Base-by-base conservation (phyloP, 2,888 invertebrate species). In the Sarcophaga subvicina region DNA sequence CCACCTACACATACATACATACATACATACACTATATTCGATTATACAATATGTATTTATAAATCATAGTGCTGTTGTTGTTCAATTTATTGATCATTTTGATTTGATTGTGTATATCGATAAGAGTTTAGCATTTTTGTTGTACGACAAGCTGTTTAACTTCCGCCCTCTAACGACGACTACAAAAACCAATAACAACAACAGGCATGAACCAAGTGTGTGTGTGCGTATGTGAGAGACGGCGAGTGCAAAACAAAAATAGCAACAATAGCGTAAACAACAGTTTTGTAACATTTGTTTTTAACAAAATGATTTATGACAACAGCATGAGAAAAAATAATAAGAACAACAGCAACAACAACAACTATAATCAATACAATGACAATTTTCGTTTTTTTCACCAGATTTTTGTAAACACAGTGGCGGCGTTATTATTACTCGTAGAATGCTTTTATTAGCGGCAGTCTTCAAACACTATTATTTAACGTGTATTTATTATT, bases 281-380 rank as follows among this genome's bases (percentile, higher is more conserved):
- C 20, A 60, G 22, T 73, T 80, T 76, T 83, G 80, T 73, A 80
- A 83, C 86, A 83, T 86, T 86, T 86, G 86, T 86, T 83, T 83
- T 86, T 76, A 86, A 80, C 86, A 86, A 86, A 86, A 83, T 86
- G 86, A 86, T 86, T 86, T 86, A 86, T 86, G 86, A 80, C 83
- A 86, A 78, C 80, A 80, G 22, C 60, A 62, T 0, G 4, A 54
- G 2, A 1, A 78, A 71, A 54, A 71, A 71, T 8, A 76, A 22
- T 14, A 47, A 62, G 4, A 83, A 25, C 54, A 49, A 73, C 11
- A 70, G 47, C 20, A 69, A 25, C 62, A 59, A 81, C 12, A 64
- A 78, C 47, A 62, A 73, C 22, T 27, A 17, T 60, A 37, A 17
- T 14, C 60, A 12, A 85, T 73, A 60, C 64, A 72, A 78, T 54